Conservation (phyloP, 2,888 invertebrate genomes). For the Hemithea aestivaria region DNA sequence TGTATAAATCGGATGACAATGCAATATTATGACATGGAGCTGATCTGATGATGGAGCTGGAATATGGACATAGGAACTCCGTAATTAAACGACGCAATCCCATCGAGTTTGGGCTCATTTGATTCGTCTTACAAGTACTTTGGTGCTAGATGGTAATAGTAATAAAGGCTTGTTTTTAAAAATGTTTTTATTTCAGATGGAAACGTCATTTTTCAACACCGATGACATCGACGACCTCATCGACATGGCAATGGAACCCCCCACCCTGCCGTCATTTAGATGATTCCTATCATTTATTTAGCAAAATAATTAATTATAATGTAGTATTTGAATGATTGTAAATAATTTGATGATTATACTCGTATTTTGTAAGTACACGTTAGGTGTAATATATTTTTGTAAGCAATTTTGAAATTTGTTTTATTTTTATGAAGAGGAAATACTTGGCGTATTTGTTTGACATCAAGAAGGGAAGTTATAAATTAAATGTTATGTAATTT, state of each 20-base stretch:
- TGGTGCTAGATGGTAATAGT: no score
- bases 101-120: no score
- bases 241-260: conserved; percentile 68
- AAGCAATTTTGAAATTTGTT: conserved; percentile 1
- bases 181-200: conserved; percentile 47
- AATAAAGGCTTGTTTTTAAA: no score
- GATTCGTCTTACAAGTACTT: no score
- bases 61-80: no score
- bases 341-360: conserved; percentile 10
- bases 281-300: conserved; percentile 27
- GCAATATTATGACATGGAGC: no score
- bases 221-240: conserved; percentile 72
- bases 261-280: conserved; percentile 48
- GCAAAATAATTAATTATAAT: conserved; percentile 11
- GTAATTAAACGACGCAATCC: no score
- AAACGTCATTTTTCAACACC: conserved; percentile 68
- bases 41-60: no score
- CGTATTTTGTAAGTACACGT: conserved; percentile 3
- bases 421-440: neutral
- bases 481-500: no score
- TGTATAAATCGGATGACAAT: no score
- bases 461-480: no score
- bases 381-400: conserved; percentile 17
- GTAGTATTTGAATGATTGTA: conserved; percentile 11
- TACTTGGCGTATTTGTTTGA: no score